Evolutionary conservation across 2,888 invertebrate genomes (phyloP).

Genomic region (Drosophila mayaguana): DNA sequence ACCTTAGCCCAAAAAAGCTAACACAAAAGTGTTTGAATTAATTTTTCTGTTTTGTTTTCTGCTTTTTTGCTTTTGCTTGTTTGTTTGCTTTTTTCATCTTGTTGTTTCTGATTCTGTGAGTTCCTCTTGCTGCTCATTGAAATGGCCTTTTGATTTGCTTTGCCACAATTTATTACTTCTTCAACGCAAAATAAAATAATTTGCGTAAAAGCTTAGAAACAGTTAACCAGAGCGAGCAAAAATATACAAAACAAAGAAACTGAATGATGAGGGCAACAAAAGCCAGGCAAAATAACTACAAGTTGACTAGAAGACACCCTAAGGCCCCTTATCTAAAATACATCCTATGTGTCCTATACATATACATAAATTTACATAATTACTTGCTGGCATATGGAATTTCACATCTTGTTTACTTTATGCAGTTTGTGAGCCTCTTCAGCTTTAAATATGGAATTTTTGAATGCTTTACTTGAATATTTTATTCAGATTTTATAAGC

Average conservation of each 20-base stretch:
- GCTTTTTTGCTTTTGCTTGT: slow-evolving; percentile 9
- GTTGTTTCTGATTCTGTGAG: slow-evolving; percentile 1
- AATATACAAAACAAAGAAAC: slow-evolving; percentile 13
- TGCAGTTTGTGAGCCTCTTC: not conserved
- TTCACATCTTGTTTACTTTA: not conserved
- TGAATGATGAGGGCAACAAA: slow-evolving; percentile 14
- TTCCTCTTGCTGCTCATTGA: slow-evolving; percentile 33
- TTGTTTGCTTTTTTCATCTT: not conserved
- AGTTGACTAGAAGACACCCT: slow-evolving; percentile 12
- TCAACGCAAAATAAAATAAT: slow-evolving; percentile 66
- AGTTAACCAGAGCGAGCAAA: slow-evolving; percentile 45
- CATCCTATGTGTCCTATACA: not conserved
- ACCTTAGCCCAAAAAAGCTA: slow-evolving; percentile 9
- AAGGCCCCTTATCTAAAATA: not conserved
- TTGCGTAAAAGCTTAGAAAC: slow-evolving; percentile 67
- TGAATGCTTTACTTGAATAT: not conserved
- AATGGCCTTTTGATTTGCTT: slow-evolving; percentile 71
- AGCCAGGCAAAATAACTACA: not conserved
- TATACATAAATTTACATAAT: slow-evolving; percentile 4
- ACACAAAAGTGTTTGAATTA: slow-evolving; percentile 33
- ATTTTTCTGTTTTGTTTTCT: slow-evolving; percentile 27
- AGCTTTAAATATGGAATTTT: no score
- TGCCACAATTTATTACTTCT: slow-evolving; percentile 64
- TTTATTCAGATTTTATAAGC: not conserved
- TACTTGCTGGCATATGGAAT: not conserved